These are phyloP conservation scores for Semnornis frantzii DNA, from an alignment of 2,113 vertebrate species.

Conservation along the genomic window DNA sequence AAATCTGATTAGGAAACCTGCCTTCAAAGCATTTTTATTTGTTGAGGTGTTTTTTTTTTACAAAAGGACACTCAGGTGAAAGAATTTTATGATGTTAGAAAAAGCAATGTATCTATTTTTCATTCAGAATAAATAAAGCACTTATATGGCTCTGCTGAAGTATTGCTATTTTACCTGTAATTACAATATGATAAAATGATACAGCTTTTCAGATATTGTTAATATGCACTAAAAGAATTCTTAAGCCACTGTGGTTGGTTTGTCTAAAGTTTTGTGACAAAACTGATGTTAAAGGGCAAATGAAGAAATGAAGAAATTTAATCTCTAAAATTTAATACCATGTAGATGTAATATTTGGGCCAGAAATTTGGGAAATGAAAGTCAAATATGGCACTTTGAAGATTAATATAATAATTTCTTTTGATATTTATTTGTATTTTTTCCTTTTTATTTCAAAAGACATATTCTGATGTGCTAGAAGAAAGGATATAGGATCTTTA, in stretches of 20 bases:
- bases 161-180: background rate
- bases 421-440: too few relatives aligned
- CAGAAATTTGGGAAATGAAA: background rate
- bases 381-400: background rate
- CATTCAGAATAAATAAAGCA: background rate
- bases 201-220: background rate
- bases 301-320: background rate
- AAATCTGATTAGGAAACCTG: constrained; percentile 62
- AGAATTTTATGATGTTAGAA: background rate
- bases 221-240: background rate
- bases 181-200: background rate
- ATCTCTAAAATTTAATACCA: background rate
- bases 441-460: fast-evolving
- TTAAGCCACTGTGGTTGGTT: background rate
- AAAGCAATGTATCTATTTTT: background rate
- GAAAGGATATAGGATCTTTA: background rate
- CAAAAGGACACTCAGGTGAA: background rate
- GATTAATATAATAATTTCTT: background rate
- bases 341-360: background rate
- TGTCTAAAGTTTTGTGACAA: background rate
- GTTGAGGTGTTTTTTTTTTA: constrained; percentile 4
- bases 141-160: background rate
- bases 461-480: background rate
- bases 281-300: background rate
- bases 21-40: constrained; percentile 48